A percentile compares a stretch with the other conserved stretches of the same genome.
phyloP scores from a whole-genome alignment of 2,113 vertebrate species.

The Sorex fumeus region DNA sequence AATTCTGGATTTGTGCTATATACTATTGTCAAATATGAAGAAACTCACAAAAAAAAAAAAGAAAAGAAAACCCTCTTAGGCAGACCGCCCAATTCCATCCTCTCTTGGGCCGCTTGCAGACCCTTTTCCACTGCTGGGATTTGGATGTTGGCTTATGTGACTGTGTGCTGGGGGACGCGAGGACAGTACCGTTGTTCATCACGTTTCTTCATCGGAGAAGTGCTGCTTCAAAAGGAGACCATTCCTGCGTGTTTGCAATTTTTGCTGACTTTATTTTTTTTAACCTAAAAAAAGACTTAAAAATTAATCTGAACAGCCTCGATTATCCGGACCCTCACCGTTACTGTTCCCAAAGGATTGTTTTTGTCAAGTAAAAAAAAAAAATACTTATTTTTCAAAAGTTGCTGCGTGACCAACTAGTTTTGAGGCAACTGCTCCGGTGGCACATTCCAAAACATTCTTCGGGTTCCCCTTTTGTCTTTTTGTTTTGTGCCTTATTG shows the following conservation, averaged over 20 bases:
- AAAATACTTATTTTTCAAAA: constrained; percentile 39
- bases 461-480: neutral
- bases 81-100: neutral
- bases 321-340: neutral
- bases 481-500: neutral
- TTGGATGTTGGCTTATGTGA: neutral
- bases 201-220: neutral
- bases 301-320: neutral
- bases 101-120: neutral
- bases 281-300: neutral
- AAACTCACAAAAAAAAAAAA: too few relatives aligned
- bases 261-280: constrained; percentile 27
- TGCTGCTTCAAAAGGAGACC: neutral
- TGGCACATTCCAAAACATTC: neutral
- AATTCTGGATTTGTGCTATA: neutral
- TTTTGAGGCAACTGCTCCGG: neutral
- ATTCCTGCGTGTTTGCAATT: neutral
- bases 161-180: neutral
- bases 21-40: constrained; percentile 27
- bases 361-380: constrained; percentile 1
- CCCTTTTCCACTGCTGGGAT: neutral
- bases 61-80: neutral
- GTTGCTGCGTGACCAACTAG: neutral
- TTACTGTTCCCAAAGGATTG: neutral
- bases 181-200: too few relatives aligned